Evolutionary conservation across 1,140 invertebrate species (phyloP).

Genomic region (Zaprionus africanus): DNA sequence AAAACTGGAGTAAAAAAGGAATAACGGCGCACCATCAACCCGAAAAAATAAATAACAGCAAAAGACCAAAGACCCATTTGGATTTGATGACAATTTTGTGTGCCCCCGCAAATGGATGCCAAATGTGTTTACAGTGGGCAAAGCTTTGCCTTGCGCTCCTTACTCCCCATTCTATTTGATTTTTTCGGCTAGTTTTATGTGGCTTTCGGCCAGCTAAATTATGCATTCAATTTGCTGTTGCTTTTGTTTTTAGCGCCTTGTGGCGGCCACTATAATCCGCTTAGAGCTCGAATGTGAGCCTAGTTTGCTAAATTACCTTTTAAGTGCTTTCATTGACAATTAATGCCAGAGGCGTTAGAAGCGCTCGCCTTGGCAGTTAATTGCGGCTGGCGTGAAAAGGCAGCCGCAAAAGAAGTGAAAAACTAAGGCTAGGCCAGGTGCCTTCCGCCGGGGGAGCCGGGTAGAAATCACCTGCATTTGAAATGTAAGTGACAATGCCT

Average conservation of each 20-base stretch:
- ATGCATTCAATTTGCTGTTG: slow-evolving; percentile 46
- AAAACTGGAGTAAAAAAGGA: slow-evolving; percentile 17
- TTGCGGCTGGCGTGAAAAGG: slow-evolving; percentile 67
- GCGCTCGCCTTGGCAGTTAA: slow-evolving; percentile 66
- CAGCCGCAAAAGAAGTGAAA: slow-evolving; percentile 30
- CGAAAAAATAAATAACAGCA: slow-evolving; percentile 23
- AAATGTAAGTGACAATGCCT: slow-evolving; percentile 48
- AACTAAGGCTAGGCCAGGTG: slow-evolving; percentile 27
- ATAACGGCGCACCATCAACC: slow-evolving; percentile 8
- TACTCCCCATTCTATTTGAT: neutral
- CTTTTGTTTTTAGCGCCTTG: neutral
- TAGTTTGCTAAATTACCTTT: slow-evolving; percentile 67
- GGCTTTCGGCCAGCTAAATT: slow-evolving; percentile 56
- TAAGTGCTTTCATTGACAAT: slow-evolving; percentile 78
- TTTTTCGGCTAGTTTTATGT: slow-evolving; percentile 41
- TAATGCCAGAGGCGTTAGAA: slow-evolving; percentile 56
- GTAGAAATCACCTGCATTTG: slow-evolving; percentile 47
- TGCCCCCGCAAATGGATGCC: slow-evolving; percentile 29
- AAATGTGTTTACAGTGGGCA: neutral
- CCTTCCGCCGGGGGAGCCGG: neutral
- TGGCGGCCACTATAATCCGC: slow-evolving; percentile 24
- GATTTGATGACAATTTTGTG: slow-evolving; percentile 51
- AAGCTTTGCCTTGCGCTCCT: neutral
- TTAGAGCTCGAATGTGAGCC: slow-evolving; percentile 42
- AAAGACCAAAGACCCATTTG: slow-evolving; percentile 39